Base-by-base conservation (phyloP, 2,113 vertebrate species). In the Xenus cinereus region DNA sequence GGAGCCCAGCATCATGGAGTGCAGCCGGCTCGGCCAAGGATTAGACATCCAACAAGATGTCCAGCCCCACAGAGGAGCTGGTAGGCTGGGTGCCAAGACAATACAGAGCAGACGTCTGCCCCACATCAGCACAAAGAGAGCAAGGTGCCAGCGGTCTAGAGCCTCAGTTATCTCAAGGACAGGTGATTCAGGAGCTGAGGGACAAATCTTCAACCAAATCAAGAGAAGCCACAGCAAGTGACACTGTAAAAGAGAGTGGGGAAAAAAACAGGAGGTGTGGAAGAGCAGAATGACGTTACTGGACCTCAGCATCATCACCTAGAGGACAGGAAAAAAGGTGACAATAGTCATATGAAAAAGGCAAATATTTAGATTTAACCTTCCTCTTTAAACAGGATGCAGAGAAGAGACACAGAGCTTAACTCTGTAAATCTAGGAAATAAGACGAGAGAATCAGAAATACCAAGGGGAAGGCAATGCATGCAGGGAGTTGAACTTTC, bases 1-100 rank as follows among this genome's bases (percentile, higher is more conserved):
- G 6, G 4, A 66, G 7, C 11, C 35, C 3, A 0, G 26, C 16
- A 12, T 54, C 54, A n/a, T 1, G 0, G 12, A 57, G 41, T 26
- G 24, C 1, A 7, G 35, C 27, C 56, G 13, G 41, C n/a, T 63
- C 9, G 8, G 27, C 41, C 57, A 57, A 43, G 35, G 8, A 24
- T 23, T 11, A 39, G 20, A 13, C 33, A 80, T 28, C 27, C 59
- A n/a, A 41, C 1, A 4, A 32, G 37, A 20, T 4, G 22, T n/a
- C 39, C 37, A 53, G 6, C 30, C 45, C 23, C 64, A 18, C 43
- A 51, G 71, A 54, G 24, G 11, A 62, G 30, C 23, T 4, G 1
- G 16, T 6, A 19, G 28, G 14, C 17, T 11, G 33, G 16, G 35
- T 41, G 46, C 20, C 8, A 3, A 46, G n/a, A 35, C 16, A 39